Base-by-base conservation (phyloP, 2,888 invertebrate species). In the Harpalus rufipes region DNA sequence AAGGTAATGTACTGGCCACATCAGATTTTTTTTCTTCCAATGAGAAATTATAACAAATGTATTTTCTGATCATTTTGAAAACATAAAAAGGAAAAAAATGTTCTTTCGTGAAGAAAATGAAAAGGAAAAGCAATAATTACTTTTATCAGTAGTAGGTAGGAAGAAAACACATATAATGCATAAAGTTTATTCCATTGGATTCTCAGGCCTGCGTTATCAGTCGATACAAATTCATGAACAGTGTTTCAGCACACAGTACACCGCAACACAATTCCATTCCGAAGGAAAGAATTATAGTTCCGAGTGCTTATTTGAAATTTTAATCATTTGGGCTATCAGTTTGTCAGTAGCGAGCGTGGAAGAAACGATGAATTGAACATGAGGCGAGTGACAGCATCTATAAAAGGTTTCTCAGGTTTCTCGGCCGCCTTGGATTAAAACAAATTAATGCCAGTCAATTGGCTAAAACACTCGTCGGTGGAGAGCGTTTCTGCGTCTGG, bases 371-470 rank as follows among this genome's bases (percentile, higher is more conserved):
- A 86, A 86, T 86, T 85, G 84, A 86, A 86, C 86, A 86, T 86
- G 86, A 86, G 86, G 72, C 61, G 80, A 44, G 65, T 78, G 78
- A 78, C 78, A 83, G 83, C 83, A 76, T 61, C 83, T 21, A 65
- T 91, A 91, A 91, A 91, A 91, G 90, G 91, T 90, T 91, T 91
- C 90, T 90, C 89, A 89, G 90, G 90, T 91, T 90, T 88, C 88
- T 18, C 41, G 18, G 76, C 39, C 61, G 56, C 76, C 72, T 68
- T 65, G 59, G 72, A 85, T 85, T 85, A 79, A 85, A 85, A 76
- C 85, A 84, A 83, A 85, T 85, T 85, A 85, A 85, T 85, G 82
- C 78, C 61, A 85, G 82, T 85, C 85, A 79, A 85, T 85, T 83
- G 83, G 68, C 81, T 83, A 83, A 83, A 76, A 83, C 74, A 83